Evolutionary conservation across 2,113 vertebrate species (phyloP).

Genomic region (Chlamydotis undulata): DNA sequence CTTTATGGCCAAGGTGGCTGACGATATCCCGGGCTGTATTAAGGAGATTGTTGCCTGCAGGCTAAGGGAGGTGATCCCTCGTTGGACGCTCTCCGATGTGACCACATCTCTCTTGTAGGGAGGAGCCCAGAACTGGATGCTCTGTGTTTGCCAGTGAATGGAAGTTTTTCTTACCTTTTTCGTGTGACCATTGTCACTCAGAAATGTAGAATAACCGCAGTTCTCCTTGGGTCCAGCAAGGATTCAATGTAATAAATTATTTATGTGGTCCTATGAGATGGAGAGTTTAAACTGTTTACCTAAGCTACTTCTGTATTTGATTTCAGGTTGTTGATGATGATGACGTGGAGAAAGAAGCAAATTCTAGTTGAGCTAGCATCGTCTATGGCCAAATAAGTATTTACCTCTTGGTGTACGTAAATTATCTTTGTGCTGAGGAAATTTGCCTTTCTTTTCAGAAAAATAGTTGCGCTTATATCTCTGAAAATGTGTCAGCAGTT

Average conservation of each 20-base stretch:
- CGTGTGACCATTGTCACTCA: background rate
- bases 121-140: background rate
- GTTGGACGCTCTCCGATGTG: accelerated
- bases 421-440: constrained; percentile 4
- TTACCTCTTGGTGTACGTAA: background rate
- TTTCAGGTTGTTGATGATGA: constrained; percentile 78
- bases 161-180: background rate
- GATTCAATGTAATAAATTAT: background rate
- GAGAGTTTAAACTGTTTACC: background rate
- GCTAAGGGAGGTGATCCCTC: background rate
- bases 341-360: constrained; percentile 73
- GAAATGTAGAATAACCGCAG: background rate
- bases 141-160: too few relatives aligned
- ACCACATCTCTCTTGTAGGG: accelerated
- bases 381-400: background rate
- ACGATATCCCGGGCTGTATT: accelerated
- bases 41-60: background rate
- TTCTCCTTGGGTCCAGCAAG: background rate
- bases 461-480: background rate
- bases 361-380: constrained; percentile 67
- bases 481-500: background rate
- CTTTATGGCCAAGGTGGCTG: background rate
- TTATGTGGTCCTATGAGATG: background rate
- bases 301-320: constrained; percentile 3
- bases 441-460: constrained; percentile 4